Base-by-base conservation (phyloP, 1,140 invertebrate genomes). In the Pentalonia nigronervosa region DNA sequence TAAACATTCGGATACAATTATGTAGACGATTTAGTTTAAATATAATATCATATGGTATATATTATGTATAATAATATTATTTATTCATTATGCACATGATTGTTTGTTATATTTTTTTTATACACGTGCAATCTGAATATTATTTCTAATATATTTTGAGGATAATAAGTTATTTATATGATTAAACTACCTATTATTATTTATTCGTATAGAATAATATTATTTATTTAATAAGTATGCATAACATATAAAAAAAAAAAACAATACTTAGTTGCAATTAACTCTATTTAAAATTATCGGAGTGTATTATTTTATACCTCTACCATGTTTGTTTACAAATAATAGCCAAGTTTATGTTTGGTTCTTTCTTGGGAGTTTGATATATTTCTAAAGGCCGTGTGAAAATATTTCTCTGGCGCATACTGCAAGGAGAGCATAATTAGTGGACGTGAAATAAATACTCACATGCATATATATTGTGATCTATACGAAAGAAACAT, bases 401-500 rank as follows among this genome's bases (percentile, higher is more conserved):
- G 88, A 56, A 89, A 36, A 89, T 89, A 56, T 89, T 89, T 56
- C 34, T 41, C 3, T 4, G 4, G 21, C 48, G 7, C 8, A 89
- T 45, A 45, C 9, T 84, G 83, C 21, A 36, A 36, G 34, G 76
- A 84, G 83, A 41, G 23, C 36, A 9, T 23, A 25, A 84, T 21
- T 23, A 30, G 83, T 84, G 36, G 2, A 87, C 25, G n/a, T 36
- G 48, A 53, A 50, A 89, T 20, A 48, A 7, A 84, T 91, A 91
- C 21, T 36, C 7, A 0, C 6, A 25, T 53, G 76, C 67, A 25
- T 83, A 25, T 83, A 34, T 81, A 88, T 56, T 41, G 50, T 23
- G 34, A 56, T 84, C 21, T 53, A 84, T 81, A 60, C 4, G 81
- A 84, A 92, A 36, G 23, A 91, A 93, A 93, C 91, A 84, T 93